Conservation (phyloP, 2,113 vertebrate genomes). For the Brevimyrus niger region DNA sequence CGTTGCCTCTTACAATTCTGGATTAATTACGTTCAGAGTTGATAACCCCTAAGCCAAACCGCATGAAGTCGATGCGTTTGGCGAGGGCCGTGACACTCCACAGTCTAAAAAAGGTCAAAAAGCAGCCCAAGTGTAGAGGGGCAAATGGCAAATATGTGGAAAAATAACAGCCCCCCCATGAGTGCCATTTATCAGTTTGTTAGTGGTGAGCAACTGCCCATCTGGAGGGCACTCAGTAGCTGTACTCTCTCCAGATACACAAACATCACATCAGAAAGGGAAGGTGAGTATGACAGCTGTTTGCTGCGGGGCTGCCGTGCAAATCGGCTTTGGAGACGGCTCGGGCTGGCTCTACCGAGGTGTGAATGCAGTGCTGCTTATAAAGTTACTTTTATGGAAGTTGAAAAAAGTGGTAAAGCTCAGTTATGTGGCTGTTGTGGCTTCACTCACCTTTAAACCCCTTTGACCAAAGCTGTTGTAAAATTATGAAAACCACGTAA, state of each 20-base stretch:
- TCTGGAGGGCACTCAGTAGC: neutral
- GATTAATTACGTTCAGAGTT: neutral
- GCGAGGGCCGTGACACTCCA: too few species aligned
- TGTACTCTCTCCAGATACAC: neutral
- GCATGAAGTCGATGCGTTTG: neutral
- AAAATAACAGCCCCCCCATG: neutral
- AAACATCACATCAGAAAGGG: neutral
- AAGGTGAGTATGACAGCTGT: neutral
- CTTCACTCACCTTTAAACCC: neutral
- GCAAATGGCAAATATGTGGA: neutral
- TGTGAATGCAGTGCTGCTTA: neutral
- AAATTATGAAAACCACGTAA: neutral
- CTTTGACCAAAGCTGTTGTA: neutral
- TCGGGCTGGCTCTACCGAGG: neutral
- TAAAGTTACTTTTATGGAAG: neutral
- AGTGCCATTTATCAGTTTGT: neutral
- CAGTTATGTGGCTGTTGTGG: neutral
- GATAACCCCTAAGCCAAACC: neutral
- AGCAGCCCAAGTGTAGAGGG: neutral
- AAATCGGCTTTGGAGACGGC: neutral
- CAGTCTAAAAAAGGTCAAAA: slow-evolving; percentile 2
- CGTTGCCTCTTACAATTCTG: neutral
- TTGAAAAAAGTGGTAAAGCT: neutral
- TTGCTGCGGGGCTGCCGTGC: neutral
- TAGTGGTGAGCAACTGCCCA: neutral